A percentile compares a stretch with the other conserved stretches of the same genome.
Evolutionary conservation across 2,888 invertebrate species (phyloP).

Genomic region (Acanthopleura granulata): DNA sequence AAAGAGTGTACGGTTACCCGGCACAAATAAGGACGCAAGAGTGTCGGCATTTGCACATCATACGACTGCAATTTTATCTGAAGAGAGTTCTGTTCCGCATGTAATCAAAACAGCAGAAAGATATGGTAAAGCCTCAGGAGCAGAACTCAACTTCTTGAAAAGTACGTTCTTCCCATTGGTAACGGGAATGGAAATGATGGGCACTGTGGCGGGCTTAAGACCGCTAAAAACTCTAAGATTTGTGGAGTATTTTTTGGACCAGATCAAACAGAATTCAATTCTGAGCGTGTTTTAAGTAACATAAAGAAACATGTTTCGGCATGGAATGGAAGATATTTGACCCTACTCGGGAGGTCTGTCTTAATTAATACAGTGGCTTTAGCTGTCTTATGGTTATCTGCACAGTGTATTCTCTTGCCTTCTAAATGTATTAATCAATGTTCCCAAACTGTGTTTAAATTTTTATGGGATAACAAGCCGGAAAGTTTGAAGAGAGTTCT

Average conservation of each 20-base stretch:
- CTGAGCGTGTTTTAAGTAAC: background rate
- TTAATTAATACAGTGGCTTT: background rate
- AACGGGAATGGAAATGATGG: background rate
- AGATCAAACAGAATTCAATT: background rate
- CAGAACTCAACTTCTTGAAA: constrained; percentile 32
- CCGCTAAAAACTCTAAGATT: background rate
- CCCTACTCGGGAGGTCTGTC: background rate
- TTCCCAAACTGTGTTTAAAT: constrained; percentile 8
- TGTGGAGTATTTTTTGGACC: background rate
- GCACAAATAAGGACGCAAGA: constrained; percentile 15
- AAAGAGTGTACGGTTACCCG: constrained; percentile 27
- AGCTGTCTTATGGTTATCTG: background rate
- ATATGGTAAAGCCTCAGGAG: constrained; percentile 27
- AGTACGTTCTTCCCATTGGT: constrained; percentile 22
- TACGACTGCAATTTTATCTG: constrained; percentile 18
- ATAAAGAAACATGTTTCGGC: background rate
- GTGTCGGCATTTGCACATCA: constrained; percentile 26
- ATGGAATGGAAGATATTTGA: constrained; percentile 1
- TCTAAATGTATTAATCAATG: background rate
- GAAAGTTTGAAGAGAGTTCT: constrained; percentile 3
- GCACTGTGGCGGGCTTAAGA: background rate
- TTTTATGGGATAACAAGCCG: constrained; percentile 9
- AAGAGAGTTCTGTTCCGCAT: constrained; percentile 16
- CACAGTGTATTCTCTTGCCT: background rate
- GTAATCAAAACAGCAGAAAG: constrained; percentile 13